Base-by-base conservation (phyloP, 1,140 invertebrate genomes). In the Leptopilina clavipes region DNA sequence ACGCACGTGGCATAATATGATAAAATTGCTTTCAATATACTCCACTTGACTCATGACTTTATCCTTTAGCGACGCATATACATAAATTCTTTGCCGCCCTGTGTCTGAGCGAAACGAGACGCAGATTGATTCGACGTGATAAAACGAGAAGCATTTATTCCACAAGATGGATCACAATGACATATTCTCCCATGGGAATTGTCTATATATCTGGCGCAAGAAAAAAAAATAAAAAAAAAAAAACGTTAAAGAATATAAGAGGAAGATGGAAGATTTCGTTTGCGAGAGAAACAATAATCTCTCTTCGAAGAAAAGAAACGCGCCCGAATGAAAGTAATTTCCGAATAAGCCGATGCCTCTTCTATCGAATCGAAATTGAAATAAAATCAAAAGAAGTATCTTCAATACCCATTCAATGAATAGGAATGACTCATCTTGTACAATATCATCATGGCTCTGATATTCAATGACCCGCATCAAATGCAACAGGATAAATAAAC, bases 341-440 rank as follows among this genome's bases (percentile, higher is more conserved):
- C 65, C 65, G 76, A 74, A 78, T 71, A 71, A 78, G 76, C 71
- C 43, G 18, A 73, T 31, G 72, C 72, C 5, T 40, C 7, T 40
- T 40, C 37, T 40, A n/a, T 22, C 37, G 25, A 31, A 19, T 25
- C n/a, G 22, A 73, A 18, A 77, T 70, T 70, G 56, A 77, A 78
- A 75, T 81, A 75, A 81, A 78, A 81, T 81, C 54, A 75, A 72
- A n/a, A 73, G 70, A 72, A 78, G 72, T 73, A 76, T 79, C 70
- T 70, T 70, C 76, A 72, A 76, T 81, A 78, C 72, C 77, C 73
- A 79, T 79, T 73, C 73, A 75, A 76, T 81, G 76, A 76, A 78
- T 74, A 76, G 74, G 45, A 78, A 78, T 81, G 79, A 74, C 75
- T 44, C 52, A 65, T 74, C 52, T 59, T 75, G n/a, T n/a, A n/a